Evolutionary conservation across 2,888 invertebrate species (phyloP), one percentile per base, ranked within the genome.

Genomic region (Petrolisthes manimaculis): DNA sequence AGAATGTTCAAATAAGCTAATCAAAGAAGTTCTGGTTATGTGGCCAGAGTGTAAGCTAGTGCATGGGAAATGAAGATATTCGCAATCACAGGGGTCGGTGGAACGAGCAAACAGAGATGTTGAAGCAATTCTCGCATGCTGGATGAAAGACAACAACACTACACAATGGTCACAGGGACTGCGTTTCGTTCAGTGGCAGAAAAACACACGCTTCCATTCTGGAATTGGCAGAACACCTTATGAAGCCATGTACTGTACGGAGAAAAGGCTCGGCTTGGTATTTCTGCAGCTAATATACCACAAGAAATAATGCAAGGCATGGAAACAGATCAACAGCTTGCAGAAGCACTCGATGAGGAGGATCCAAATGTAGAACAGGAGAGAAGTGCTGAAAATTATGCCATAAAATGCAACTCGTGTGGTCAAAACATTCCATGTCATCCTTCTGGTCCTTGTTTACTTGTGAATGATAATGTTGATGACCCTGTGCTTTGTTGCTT

Each of bases 1-100:
- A 18, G 89, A 91, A 82, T 91, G 91, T 86, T 80, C 21, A 74
- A 21, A 21, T 74, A 74, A 74, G n/a, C 3, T 21, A 3, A 12
- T 80, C 80, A 80, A 80, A 3, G 80, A 80, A 80, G 55, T 80
- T 80, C 80, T 80, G 80, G 12, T 80, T 4, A 80, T 55, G 54
- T 80, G 80, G n/a, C n/a, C n/a, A n/a, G n/a, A n/a, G n/a, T n/a
- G n/a, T n/a, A n/a, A n/a, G n/a, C n/a, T 9, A 61, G 80, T 80
- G 5, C 80, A 80, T 53, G 80, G 80, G 55, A 80, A 80, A 54
- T 3, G 5, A 24, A 56, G 37, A 54, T 4, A 61, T 61, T 61
- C 80, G 18, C 80, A 80, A 54, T 80, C 80, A 8, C 80, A 80
- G 24, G 55, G 55, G 55, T 53, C 55, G 53, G 54, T 24, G 18